A percentile compares a stretch with the other conserved stretches of the same genome.
Evolutionary conservation across 2,797 vertebrate species (phyloP).

Genomic region (Coranthus polyacanthus): DNA sequence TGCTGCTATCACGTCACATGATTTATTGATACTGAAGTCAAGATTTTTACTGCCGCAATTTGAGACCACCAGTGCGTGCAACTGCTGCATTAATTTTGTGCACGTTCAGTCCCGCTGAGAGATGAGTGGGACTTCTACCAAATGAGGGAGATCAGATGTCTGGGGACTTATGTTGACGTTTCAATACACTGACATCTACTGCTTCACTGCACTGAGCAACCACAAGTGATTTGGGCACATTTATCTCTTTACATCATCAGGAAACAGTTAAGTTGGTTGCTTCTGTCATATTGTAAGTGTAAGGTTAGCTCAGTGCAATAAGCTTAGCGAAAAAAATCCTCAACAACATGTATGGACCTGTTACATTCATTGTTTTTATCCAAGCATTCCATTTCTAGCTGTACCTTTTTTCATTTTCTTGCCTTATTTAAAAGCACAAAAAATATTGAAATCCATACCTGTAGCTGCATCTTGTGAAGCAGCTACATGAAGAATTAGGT

Average conservation of each 20-base stretch:
- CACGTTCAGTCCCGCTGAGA: background rate
- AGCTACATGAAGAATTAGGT: too few species aligned
- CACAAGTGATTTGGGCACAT: background rate
- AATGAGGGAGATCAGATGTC: constrained; percentile 1
- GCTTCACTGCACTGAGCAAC: background rate
- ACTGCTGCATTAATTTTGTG: constrained; percentile 11
- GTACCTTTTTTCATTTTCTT: too few species aligned
- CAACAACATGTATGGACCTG: too few species aligned
- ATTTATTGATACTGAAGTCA: constrained; percentile 48
- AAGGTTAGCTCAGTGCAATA: too few species aligned
- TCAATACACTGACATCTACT: background rate
- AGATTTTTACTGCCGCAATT: constrained; percentile 24
- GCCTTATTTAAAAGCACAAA: too few species aligned
- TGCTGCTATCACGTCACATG: constrained; percentile 26
- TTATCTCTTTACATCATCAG: background rate
- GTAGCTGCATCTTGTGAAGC: too few species aligned
- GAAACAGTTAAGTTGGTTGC: too few species aligned
- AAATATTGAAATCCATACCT: too few species aligned
- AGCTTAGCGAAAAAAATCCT: too few species aligned
- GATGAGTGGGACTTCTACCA: background rate
- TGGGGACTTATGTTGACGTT: constrained; percentile 15
- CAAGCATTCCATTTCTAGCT: too few species aligned
- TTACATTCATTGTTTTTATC: too few species aligned
- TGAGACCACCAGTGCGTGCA: constrained; percentile 12
- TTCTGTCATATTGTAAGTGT: too few species aligned